These are phyloP conservation scores for Phalacrocorax carbo DNA, from an alignment of 2,113 vertebrate species.

Conservation along the genomic window DNA sequence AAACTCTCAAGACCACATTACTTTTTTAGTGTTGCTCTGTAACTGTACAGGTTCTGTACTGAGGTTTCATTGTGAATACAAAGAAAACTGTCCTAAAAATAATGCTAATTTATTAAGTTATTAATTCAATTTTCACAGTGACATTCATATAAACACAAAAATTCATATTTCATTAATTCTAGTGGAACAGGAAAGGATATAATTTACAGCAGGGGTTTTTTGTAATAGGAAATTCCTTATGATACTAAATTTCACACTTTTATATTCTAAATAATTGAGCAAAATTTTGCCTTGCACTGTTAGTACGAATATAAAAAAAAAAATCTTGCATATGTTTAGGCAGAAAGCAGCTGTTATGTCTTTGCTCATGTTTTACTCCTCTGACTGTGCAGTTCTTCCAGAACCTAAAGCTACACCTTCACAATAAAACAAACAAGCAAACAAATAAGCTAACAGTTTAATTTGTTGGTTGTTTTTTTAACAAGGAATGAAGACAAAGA, in stretches of 20 bases:
- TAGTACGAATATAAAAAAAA: background rate
- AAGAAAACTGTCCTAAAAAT: background rate
- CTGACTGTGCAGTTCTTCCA: background rate
- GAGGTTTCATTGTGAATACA: background rate
- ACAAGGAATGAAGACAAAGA: background rate
- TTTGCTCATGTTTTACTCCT: background rate
- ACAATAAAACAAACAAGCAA: background rate
- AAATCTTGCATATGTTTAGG: background rate
- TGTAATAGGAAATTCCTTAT: too few species aligned
- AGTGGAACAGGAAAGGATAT: background rate
- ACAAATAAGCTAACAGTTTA: background rate
- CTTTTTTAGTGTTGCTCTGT: background rate
- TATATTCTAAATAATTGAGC: background rate
- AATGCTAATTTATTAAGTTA: background rate
- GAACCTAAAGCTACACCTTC: background rate
- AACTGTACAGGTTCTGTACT: background rate
- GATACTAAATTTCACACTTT: background rate
- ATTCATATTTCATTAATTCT: background rate
- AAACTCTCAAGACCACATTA: background rate
- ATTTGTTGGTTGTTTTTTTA: background rate
- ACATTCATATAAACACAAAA: background rate
- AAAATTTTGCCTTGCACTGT: background rate
- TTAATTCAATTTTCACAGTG: background rate
- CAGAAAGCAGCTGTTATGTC: background rate
- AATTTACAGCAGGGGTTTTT: background rate